Evolutionary conservation across 2,797 vertebrate species (phyloP).

Genomic region (Selene dorsalis): DNA sequence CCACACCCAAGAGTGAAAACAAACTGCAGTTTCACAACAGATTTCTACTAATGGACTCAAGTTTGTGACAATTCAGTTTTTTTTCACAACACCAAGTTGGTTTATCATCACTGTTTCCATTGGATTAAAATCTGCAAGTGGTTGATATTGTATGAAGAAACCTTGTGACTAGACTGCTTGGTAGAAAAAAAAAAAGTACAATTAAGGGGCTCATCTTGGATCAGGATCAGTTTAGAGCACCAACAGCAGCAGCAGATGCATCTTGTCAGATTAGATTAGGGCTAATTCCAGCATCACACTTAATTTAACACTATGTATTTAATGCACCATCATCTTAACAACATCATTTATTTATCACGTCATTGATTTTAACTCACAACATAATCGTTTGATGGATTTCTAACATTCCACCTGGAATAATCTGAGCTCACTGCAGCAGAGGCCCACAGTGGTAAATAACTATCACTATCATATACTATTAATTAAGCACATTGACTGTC

Average conservation of each 20-base stretch:
- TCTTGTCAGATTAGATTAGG: slow-evolving; percentile 73
- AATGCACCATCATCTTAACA: slow-evolving; percentile 71
- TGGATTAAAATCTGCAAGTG: slow-evolving; percentile 17
- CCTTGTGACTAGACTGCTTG: slow-evolving; percentile 39
- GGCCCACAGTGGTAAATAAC: slow-evolving; percentile 4
- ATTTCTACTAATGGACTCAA: background rate
- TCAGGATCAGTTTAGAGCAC: slow-evolving; percentile 52
- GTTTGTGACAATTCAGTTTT: background rate
- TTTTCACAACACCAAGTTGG: background rate
- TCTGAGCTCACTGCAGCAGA: slow-evolving; percentile 28
- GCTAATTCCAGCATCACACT: slow-evolving; percentile 63
- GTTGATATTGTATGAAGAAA: slow-evolving; percentile 23
- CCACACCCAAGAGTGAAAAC: slow-evolving; percentile 1
- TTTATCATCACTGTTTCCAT: background rate
- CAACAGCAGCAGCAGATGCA: slow-evolving; percentile 38
- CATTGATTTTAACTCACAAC: slow-evolving; percentile 75
- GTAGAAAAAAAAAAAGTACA: slow-evolving; percentile 39
- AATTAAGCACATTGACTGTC: slow-evolving; percentile 18
- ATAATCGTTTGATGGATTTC: slow-evolving; percentile 73
- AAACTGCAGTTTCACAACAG: slow-evolving; percentile 4
- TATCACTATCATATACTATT: background rate
- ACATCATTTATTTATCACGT: slow-evolving; percentile 73
- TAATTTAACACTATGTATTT: slow-evolving; percentile 64
- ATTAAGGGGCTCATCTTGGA: slow-evolving; percentile 45
- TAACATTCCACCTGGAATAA: slow-evolving; percentile 42